These are phyloP conservation scores for Microchrysa polita DNA, from an alignment of 2,888 invertebrate genomes.

Conservation along the genomic window DNA sequence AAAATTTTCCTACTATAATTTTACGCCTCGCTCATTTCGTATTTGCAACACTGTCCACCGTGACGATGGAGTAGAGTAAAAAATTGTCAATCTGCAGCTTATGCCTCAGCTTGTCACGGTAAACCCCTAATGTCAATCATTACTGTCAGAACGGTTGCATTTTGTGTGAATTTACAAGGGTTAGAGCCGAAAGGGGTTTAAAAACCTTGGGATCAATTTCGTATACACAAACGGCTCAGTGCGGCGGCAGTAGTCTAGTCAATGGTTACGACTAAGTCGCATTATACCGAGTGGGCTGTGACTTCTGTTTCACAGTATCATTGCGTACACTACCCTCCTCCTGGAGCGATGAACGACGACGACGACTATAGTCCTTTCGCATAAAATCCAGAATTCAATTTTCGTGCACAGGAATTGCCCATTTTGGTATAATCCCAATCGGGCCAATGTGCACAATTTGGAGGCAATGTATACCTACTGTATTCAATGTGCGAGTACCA, in stretches of 20 bases:
- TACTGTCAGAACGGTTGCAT: slow-evolving; percentile 50
- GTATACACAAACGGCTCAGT: slow-evolving; percentile 19
- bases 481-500: not conserved
- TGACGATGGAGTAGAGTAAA: slow-evolving; percentile 31
- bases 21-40: not conserved
- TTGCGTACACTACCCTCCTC: slow-evolving; percentile 10
- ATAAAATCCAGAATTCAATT: slow-evolving; percentile 50
- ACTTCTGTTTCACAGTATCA: slow-evolving; percentile 46
- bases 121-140: slow-evolving; percentile 50
- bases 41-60: slow-evolving; percentile 18
- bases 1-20: not conserved
- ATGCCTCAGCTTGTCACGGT: slow-evolving; percentile 49
- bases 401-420: slow-evolving; percentile 49
- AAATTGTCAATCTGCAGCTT: slow-evolving; percentile 50
- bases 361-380: slow-evolving; percentile 26
- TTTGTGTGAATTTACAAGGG: slow-evolving; percentile 45
- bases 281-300: slow-evolving; percentile 39
- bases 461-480: not conserved
- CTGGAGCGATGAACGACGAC: not conserved
- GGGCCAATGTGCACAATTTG: slow-evolving; percentile 16
- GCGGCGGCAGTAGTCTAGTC: slow-evolving; percentile 32
- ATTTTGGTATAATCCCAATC: slow-evolving; percentile 46
- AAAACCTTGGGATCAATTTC: slow-evolving; percentile 37
- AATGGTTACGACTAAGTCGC: slow-evolving; percentile 20
- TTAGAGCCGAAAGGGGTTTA: slow-evolving; percentile 32